Evolutionary conservation across 2,797 vertebrate genomes (phyloP).

Genomic region (Labroides dimidiatus): DNA sequence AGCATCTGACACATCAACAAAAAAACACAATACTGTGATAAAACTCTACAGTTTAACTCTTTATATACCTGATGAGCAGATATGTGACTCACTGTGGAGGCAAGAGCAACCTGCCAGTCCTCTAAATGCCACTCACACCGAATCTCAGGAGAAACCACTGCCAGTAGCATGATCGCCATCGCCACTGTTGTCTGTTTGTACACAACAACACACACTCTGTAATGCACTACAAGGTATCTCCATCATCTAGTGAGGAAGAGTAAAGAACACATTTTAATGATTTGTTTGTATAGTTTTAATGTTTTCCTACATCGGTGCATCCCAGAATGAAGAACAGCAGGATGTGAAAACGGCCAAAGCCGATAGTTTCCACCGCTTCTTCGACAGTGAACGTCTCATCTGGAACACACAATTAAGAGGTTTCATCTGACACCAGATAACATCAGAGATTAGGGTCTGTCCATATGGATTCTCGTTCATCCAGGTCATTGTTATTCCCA

Average conservation of each 20-base stretch:
- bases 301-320: constrained; percentile 88
- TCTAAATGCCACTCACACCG: constrained; percentile 93
- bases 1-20: constrained; percentile 87
- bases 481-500: too few relatives aligned
- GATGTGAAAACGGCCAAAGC: constrained; percentile 93
- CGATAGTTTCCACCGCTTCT: constrained; percentile 92
- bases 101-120: constrained; percentile 95
- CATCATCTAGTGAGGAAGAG: not conserved
- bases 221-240: not conserved
- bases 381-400: constrained; percentile 90
- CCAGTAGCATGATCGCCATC: constrained; percentile 98
- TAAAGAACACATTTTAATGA: not conserved
- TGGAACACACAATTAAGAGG: constrained; percentile 45
- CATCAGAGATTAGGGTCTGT: too few relatives aligned
- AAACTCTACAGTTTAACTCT: too few relatives aligned
- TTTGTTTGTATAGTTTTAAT: too few relatives aligned
- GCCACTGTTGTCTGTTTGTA: constrained; percentile 90
- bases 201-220: not conserved
- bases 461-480: too few relatives aligned
- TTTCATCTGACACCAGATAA: too few relatives aligned
- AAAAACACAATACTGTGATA: too few relatives aligned
- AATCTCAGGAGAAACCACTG: constrained; percentile 93
- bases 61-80: too few relatives aligned
- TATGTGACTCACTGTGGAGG: constrained; percentile 90
- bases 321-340: constrained; percentile 94